Conservation (phyloP, 2,113 vertebrate species). For the Phrynosoma platyrhinos region DNA sequence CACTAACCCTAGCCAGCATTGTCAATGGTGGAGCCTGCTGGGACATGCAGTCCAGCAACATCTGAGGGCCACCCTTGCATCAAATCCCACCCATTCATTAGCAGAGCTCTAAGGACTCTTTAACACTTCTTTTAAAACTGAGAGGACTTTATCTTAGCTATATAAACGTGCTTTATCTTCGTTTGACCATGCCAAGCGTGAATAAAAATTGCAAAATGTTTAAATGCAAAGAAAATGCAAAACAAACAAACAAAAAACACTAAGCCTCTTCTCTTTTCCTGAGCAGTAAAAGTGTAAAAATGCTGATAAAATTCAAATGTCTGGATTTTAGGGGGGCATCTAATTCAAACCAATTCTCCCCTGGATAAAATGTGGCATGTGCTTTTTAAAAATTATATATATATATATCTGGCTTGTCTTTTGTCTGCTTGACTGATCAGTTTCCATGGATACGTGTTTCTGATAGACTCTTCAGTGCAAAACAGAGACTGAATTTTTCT, state of each 20-base stretch:
- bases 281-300: not conserved
- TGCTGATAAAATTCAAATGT: not conserved
- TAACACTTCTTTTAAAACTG: not conserved
- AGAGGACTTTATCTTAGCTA: not conserved
- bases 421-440: slow-evolving; percentile 13
- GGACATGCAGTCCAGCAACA: too few relatives aligned
- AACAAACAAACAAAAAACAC: too few relatives aligned
- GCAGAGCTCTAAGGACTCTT: too few relatives aligned
- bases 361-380: not conserved
- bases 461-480: not conserved
- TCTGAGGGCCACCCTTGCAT: too few relatives aligned
- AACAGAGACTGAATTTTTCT: not conserved
- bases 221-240: too few relatives aligned
- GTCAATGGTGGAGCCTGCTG: too few relatives aligned
- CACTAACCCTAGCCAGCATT: too few relatives aligned
- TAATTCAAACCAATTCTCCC: not conserved
- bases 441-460: slow-evolving; percentile 10
- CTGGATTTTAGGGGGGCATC: not conserved
- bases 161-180: not conserved
- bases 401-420: not conserved
- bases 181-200: not conserved
- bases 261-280: too few relatives aligned
- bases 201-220: not conserved
- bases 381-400: too few relatives aligned
- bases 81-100: too few relatives aligned